Evolutionary conservation across 2,113 vertebrate species (phyloP), one percentile per base, ranked within the genome.

Genomic region (Callopanchax toddi): DNA sequence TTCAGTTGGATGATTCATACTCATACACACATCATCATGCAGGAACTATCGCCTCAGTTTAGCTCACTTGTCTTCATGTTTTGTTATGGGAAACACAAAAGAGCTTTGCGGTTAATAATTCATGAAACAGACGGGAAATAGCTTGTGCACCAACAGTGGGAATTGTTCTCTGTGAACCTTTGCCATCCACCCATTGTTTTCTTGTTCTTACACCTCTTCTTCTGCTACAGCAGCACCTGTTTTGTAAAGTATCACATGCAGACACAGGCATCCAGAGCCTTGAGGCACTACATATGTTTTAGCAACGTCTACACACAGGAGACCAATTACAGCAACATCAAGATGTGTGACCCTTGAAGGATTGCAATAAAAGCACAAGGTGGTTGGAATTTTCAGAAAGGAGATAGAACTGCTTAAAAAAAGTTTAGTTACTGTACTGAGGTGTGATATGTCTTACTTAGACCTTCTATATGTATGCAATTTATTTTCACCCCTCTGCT

Each of bases 321-420:
- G 86, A 89, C 85, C 86, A 89, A 89, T 91, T 88, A 89, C 52
- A 68, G 66, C 39, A 76, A 70, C 69, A 74, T 69, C 70, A 73
- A 73, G 56, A 81, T 72, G 73, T 59, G 60, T 67, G 75, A 84
- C 80, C 78, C 74, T 81, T 75, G 67, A 83, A 86, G 61, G 86
- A 83, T 64, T 55, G 55, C 43, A 53, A 23, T n/a, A 65, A 63
- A 72, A 67, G 53, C 43, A 56, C 15, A 39, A 1, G 17, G 9
- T 20, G 48, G 17, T 13, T 21, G 12, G 10, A 52, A 16, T 9
- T 39, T 43, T 43, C 37, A 29, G 16, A 17, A 22, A 23, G 23
- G 15, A 11, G 10, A 40, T n/a, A 25, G 5, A 39, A 39, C 20
- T 12, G 32, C 18, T 12, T 18, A 37, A 10, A 36, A 22, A 39